Evolutionary conservation across 2,888 invertebrate species (phyloP), one percentile per base, ranked within the genome.

Genomic region (Pollenia labialis): DNA sequence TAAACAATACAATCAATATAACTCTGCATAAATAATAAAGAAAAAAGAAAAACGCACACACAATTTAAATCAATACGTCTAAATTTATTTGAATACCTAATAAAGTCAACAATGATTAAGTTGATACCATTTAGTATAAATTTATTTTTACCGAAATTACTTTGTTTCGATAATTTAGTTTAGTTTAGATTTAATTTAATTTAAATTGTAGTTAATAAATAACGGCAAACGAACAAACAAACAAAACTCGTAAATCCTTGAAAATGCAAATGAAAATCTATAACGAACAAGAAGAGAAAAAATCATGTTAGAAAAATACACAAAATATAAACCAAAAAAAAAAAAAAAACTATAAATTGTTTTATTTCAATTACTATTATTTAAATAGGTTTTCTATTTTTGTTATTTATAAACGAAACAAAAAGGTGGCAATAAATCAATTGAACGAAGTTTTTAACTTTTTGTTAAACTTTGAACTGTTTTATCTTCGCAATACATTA

Each of bases 51-150:
- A 10, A 58, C n/a, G n/a, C 23, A 68, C 11, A 46, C 64, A 23
- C 16, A 23, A 58, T 12, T n/a, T 56, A 64, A 60, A 75, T 66
- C 23, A 60, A 75, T 69, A 40, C 62, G 11, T 69, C 0, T 68
- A 18, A 66, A 50, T 58, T 66, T n/a, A 81, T 58, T 66, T 74
- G 11, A 69, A 52, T 58, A 58, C 56, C 69, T 69, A 77, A 81
- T 83, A 85, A 81, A 84, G 74, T 81, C 77, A 79, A 85, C 77
- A 79, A 85, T 84, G 74, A 81, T 75, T 86, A 69, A 83, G 71
- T 82, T 81, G 46, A 82, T 82, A 76, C 72, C 64, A 75, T 75
- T 71, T 32, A 77, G 42, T 42, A 54, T 16, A 72, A 58, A 75
- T 16, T 11, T 46, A 62, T 42, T 50, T 52, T 50, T 42, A 56